These are phyloP conservation scores for Rhinichthys klamathensis DNA, from an alignment of 2,113 vertebrate genomes.

Conservation along the genomic window DNA sequence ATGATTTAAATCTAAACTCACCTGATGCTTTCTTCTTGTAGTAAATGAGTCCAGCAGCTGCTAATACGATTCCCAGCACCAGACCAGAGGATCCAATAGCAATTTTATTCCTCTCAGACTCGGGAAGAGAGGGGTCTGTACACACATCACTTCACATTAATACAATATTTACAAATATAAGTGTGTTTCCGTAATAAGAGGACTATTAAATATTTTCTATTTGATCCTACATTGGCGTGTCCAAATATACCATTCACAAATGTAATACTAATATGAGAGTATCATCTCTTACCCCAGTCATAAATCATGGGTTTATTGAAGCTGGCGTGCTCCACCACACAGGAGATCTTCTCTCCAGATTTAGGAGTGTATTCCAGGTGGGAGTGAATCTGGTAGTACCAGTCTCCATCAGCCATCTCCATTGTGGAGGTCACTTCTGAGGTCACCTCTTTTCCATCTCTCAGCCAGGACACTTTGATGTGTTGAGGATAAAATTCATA, in stretches of 20 bases:
- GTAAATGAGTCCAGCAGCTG: slow-evolving; percentile 59
- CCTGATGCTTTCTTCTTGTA: slow-evolving; percentile 51
- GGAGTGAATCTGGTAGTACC: slow-evolving; percentile 66
- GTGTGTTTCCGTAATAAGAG: neutral
- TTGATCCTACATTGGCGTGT: neutral
- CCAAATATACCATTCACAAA: neutral
- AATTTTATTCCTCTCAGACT: slow-evolving; percentile 53
- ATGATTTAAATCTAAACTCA: neutral
- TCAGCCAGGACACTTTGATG: slow-evolving; percentile 61
- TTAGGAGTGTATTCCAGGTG: slow-evolving; percentile 58
- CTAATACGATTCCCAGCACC: slow-evolving; percentile 60
- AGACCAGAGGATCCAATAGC: slow-evolving; percentile 59
- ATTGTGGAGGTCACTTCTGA: slow-evolving; percentile 45
- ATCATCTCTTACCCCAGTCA: too few relatives aligned
- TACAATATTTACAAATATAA: neutral
- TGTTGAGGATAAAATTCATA: slow-evolving; percentile 57
- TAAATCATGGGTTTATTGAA: too few relatives aligned
- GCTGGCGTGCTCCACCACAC: too few relatives aligned
- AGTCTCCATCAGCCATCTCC: slow-evolving; percentile 60
- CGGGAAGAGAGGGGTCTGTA: neutral
- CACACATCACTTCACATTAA: neutral
- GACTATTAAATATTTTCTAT: neutral
- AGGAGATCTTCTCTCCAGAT: slow-evolving; percentile 60
- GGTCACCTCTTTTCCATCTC: slow-evolving; percentile 47
- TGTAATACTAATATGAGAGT: neutral